These are phyloP conservation scores for Oreochromis aureus DNA, from an alignment of 2,113 vertebrate genomes.

Conservation along the genomic window DNA sequence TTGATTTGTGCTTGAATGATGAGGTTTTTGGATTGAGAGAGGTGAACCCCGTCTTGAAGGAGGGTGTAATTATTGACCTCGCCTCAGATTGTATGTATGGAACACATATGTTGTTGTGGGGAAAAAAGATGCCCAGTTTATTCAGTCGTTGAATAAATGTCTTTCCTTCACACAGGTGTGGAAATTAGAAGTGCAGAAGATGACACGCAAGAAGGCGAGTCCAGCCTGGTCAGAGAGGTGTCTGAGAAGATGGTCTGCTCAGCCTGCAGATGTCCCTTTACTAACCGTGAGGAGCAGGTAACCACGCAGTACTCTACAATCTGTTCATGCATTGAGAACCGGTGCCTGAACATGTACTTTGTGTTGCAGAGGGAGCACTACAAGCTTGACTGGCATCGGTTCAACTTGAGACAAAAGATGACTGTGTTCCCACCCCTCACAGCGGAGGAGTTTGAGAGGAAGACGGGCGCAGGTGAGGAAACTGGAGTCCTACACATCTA, in stretches of 20 bases:
- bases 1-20: constrained; percentile 45
- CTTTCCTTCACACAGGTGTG: neutral
- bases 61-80: neutral
- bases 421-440: constrained; percentile 62
- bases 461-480: constrained; percentile 71
- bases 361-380: constrained; percentile 86
- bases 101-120: neutral
- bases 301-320: neutral
- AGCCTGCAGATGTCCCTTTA: constrained; percentile 78
- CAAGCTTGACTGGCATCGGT: constrained; percentile 93
- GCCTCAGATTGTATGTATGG: constrained; percentile 10
- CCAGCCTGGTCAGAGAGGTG: constrained; percentile 35
- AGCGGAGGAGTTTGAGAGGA: constrained; percentile 84
- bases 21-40: constrained; percentile 35
- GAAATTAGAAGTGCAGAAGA: neutral
- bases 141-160: neutral
- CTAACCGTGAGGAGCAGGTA: constrained; percentile 89
- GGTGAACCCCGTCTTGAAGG: constrained; percentile 25
- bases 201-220: neutral
- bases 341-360: neutral
- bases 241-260: constrained; percentile 79
- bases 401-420: constrained; percentile 88
- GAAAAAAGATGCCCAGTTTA: accelerated
- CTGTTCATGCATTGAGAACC: neutral
- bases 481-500: neutral